A percentile compares a stretch with the other conserved stretches of the same genome.
phyloP scores from a whole-genome alignment of 1,140 invertebrate genomes.

The Drosophila kikkawai region DNA sequence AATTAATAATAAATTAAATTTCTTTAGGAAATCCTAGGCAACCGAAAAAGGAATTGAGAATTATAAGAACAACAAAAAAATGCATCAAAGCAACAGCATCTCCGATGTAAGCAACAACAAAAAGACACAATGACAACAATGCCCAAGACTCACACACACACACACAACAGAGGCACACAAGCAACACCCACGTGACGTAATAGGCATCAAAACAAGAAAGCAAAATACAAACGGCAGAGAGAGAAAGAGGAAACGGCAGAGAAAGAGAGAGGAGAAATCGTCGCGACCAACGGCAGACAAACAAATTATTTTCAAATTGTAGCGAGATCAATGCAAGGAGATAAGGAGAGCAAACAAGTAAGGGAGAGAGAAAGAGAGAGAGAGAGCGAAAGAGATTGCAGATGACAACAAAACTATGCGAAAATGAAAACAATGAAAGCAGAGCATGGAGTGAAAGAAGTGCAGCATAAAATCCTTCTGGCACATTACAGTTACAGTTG shows the following conservation, averaged over 20 bases:
- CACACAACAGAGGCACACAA: constrained; percentile 2
- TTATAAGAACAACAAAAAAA: background rate
- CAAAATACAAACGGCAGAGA: constrained; percentile 9
- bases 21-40: too few relatives aligned
- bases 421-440: constrained; percentile 19
- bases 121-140: constrained; percentile 34
- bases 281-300: constrained; percentile 57
- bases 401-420: constrained; percentile 45
- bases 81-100: constrained; percentile 4
- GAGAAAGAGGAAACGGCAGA: constrained; percentile 2
- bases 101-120: constrained; percentile 3
- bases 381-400: background rate
- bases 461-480: constrained; percentile 70
- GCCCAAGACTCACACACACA: constrained; percentile 17
- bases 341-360: constrained; percentile 36
- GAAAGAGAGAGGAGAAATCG: constrained; percentile 19
- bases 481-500: constrained; percentile 77
- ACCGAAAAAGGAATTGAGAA: background rate
- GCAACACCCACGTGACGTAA: constrained; percentile 61
- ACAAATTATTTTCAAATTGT: constrained; percentile 76
- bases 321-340: constrained; percentile 70
- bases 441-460: constrained; percentile 16
- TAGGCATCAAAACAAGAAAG: constrained; percentile 54
- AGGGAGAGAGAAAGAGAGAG: constrained; percentile 18
- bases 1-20: background rate